These are phyloP conservation scores for Drosophila tani DNA, from an alignment of 1,140 invertebrate genomes.

Conservation along the genomic window DNA sequence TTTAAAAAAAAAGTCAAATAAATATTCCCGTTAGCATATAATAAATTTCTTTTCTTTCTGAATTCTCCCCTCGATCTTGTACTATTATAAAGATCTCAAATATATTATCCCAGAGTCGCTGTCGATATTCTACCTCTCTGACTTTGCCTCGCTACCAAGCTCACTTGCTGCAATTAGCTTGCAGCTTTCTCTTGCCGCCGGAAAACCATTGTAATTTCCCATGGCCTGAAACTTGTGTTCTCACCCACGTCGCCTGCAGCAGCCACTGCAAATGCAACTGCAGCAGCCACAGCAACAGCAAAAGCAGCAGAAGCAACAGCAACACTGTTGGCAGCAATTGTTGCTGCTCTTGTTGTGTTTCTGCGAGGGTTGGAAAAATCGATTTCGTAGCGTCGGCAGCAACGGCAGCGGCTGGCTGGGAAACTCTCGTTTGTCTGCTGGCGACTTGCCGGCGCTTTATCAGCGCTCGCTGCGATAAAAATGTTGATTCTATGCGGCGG, in stretches of 20 bases:
- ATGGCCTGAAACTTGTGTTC: slow-evolving; percentile 35
- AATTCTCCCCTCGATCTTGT: not conserved
- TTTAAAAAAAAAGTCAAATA: too few relatives aligned
- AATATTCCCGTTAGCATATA: too few relatives aligned
- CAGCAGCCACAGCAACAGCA: not conserved
- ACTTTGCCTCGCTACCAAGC: not conserved
- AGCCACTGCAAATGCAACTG: slow-evolving; percentile 12
- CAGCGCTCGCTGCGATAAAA: slow-evolving; percentile 54
- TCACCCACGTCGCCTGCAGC: slow-evolving; percentile 38
- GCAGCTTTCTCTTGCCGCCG: slow-evolving; percentile 32
- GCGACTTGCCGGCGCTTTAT: slow-evolving; percentile 54
- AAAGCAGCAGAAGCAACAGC: slow-evolving; percentile 1
- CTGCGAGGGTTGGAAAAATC: slow-evolving; percentile 68
- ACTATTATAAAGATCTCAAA: not conserved
- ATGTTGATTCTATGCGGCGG: slow-evolving; percentile 53
- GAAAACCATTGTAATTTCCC: slow-evolving; percentile 31
- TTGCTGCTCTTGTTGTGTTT: slow-evolving; percentile 53
- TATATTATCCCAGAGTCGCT: not conserved
- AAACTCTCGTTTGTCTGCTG: slow-evolving; percentile 43
- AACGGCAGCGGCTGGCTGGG: slow-evolving; percentile 21
- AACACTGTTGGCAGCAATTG: slow-evolving; percentile 41
- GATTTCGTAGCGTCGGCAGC: slow-evolving; percentile 44
- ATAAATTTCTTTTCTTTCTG: not conserved
- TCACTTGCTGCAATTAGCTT: slow-evolving; percentile 30
- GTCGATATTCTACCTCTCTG: not conserved